Evolutionary conservation across 2,888 invertebrate genomes (phyloP).

Genomic region (Chelonus formosanus): DNA sequence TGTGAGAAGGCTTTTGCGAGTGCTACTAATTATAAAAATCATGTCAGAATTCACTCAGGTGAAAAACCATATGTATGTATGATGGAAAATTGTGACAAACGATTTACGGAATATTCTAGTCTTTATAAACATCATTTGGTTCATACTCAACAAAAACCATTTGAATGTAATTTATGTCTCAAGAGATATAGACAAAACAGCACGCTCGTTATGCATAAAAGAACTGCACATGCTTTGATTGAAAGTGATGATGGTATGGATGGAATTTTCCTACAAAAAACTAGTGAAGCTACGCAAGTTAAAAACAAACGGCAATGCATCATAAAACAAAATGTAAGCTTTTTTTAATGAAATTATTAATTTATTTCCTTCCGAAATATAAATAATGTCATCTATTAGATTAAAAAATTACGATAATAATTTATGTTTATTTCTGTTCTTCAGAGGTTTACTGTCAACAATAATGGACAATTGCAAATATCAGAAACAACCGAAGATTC

Average conservation of each 20-base stretch:
- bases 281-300: conserved; percentile 24
- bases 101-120: conserved; percentile 77
- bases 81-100: conserved; percentile 70
- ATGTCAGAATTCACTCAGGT: conserved; percentile 74
- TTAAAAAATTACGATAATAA: too few relatives aligned
- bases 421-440: conserved; percentile 10
- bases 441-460: conserved; percentile 40
- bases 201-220: conserved; percentile 71
- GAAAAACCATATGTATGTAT: conserved; percentile 75
- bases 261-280: conserved; percentile 25
- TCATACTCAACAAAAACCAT: conserved; percentile 71
- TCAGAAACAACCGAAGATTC: conserved; percentile 45
- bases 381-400: neutral
- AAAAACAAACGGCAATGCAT: conserved; percentile 21
- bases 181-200: conserved; percentile 72
- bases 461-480: conserved; percentile 49
- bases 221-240: conserved; percentile 69
- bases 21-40: conserved; percentile 76
- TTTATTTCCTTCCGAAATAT: neutral
- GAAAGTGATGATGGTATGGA: conserved; percentile 64
- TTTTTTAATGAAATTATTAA: neutral
- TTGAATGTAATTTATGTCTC: conserved; percentile 70
- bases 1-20: conserved; percentile 75
- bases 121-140: conserved; percentile 73
- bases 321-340: conserved; percentile 39